Evolutionary conservation across 2,797 vertebrate species (phyloP).

Genomic region (Dromococcyx pavoninus): DNA sequence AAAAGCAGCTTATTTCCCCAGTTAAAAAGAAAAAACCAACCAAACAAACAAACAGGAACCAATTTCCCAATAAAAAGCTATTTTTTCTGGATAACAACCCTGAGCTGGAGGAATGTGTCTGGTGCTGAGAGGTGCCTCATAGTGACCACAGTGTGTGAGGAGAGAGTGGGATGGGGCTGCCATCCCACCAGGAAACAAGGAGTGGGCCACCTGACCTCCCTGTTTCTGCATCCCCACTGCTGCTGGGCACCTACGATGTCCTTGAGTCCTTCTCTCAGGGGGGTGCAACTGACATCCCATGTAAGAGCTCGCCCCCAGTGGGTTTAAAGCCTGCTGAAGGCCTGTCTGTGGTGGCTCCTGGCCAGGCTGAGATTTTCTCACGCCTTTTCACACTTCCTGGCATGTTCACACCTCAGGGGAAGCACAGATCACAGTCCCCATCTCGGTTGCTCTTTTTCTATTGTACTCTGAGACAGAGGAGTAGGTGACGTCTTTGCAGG

Average conservation of each 20-base stretch:
- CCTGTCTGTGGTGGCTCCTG: not conserved
- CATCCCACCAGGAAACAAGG: not conserved
- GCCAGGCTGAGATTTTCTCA: not conserved
- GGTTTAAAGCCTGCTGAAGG: not conserved
- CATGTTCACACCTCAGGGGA: not conserved
- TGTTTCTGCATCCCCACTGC: not conserved
- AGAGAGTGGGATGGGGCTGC: not conserved
- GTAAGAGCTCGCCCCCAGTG: not conserved
- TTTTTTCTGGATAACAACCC: not conserved
- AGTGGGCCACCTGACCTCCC: not conserved
- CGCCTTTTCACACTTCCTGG: not conserved
- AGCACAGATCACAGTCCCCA: not conserved
- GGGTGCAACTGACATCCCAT: not conserved
- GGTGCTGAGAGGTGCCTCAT: rapidly evolving
- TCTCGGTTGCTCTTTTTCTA: not conserved
- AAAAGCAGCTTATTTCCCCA: not conserved
- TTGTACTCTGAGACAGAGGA: not conserved
- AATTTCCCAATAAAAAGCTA: not conserved
- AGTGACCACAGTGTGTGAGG: rapidly evolving
- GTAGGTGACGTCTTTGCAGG: not conserved
- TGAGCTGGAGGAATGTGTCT: not conserved
- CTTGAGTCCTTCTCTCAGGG: not conserved
- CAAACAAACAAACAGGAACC: not conserved
- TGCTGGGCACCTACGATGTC: not conserved
- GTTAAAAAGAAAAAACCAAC: not conserved